A percentile compares a stretch with the other conserved stretches of the same genome.
Evolutionary conservation across 2,113 vertebrate genomes (phyloP).

Genomic region (Charadrius vociferus): DNA sequence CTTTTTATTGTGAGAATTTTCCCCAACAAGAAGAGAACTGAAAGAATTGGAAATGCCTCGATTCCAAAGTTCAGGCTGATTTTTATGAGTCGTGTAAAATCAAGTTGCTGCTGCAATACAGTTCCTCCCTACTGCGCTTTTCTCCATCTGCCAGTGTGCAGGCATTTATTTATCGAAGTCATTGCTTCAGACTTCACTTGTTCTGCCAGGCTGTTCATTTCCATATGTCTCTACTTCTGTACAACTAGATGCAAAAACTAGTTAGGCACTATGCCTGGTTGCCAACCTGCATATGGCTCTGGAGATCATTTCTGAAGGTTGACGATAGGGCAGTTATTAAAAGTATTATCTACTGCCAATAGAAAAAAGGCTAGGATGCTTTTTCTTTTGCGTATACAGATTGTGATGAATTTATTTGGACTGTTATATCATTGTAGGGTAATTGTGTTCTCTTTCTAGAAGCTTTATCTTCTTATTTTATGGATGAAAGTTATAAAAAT

Average conservation of each 20-base stretch:
- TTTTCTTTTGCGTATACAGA: not conserved
- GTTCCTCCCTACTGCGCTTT: slow-evolving; percentile 2
- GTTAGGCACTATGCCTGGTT: not conserved
- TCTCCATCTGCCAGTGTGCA: slow-evolving; percentile 19
- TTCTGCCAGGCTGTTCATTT: slow-evolving; percentile 49
- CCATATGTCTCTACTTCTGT: slow-evolving; percentile 51
- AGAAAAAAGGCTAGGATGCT: not conserved
- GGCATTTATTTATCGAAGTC: slow-evolving; percentile 23
- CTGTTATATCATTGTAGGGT: not conserved
- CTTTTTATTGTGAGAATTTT: not conserved
- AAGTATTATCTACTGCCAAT: not conserved
- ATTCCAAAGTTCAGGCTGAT: not conserved
- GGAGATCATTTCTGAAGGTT: not conserved
- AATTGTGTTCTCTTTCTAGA: slow-evolving; percentile 27
- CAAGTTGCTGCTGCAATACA: not conserved
- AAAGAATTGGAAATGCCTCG: not conserved
- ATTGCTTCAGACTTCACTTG: slow-evolving; percentile 33
- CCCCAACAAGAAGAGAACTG: not conserved
- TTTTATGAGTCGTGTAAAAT: not conserved
- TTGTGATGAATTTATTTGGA: slow-evolving; percentile 28
- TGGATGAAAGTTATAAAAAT: slow-evolving; percentile 25
- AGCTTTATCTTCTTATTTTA: slow-evolving; percentile 26
- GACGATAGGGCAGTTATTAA: slow-evolving; percentile 2
- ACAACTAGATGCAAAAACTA: not conserved
- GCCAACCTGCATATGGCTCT: slow-evolving; percentile 14